Percentiles rank a stretch among this genome's conserved stretches.
Conservation (phyloP, 2,888 invertebrate species). For the Mesorhabditis belari region DNA sequence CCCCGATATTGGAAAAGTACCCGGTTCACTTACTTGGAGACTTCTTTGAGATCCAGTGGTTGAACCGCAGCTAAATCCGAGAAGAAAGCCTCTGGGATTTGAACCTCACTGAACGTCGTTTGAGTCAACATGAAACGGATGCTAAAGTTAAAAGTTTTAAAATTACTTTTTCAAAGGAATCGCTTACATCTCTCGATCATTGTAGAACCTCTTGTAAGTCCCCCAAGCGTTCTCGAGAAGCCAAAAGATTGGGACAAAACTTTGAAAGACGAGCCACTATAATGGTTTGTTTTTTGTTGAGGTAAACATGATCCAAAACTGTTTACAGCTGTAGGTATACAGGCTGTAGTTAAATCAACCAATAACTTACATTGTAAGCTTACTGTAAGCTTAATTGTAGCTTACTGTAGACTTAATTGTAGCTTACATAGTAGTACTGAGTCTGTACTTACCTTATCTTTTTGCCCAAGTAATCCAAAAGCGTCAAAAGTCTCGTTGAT, state of each 20-base stretch:
- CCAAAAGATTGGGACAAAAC: slow-evolving; percentile 14
- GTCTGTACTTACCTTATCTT: slow-evolving; percentile 9
- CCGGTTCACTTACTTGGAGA: not conserved
- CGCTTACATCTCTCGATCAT: not conserved
- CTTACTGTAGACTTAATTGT: too few relatives aligned
- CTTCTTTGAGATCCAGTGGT: not conserved
- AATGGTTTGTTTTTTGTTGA: too few relatives aligned
- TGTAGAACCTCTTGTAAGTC: slow-evolving; percentile 6
- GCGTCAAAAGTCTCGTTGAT: slow-evolving; percentile 9
- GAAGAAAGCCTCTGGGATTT: not conserved
- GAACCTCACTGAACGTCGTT: not conserved
- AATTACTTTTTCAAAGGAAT: not conserved
- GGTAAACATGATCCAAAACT: too few relatives aligned
- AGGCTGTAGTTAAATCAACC: too few relatives aligned
- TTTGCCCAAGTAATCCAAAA: slow-evolving; percentile 10
- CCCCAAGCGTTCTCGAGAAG: slow-evolving; percentile 13
- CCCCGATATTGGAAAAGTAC: not conserved
- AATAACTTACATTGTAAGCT: too few relatives aligned
- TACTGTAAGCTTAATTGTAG: not conserved
- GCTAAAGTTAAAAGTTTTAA: not conserved
- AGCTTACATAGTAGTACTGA: not conserved
- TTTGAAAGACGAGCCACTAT: slow-evolving; percentile 18
- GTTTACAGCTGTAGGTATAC: too few relatives aligned
- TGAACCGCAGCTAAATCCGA: not conserved
- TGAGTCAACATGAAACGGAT: not conserved